These are phyloP conservation scores for Hyaena hyaena DNA, from an alignment of 2,113 vertebrate species.

Conservation along the genomic window DNA sequence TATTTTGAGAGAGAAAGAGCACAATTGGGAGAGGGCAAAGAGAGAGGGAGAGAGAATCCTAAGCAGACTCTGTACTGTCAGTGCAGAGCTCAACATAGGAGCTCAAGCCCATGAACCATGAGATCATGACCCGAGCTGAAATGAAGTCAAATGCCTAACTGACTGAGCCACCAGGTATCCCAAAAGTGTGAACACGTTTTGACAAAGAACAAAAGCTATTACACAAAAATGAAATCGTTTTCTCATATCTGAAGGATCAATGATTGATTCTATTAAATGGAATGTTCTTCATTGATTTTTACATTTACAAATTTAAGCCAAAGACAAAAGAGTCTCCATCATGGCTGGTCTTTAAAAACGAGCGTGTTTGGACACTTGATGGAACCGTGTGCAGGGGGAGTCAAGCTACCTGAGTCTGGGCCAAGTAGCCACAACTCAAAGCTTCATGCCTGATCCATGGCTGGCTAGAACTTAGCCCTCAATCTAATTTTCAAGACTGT, in stretches of 20 bases:
- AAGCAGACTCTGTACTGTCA: too few species aligned
- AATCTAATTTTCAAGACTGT: not conserved
- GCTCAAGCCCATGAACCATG: too few species aligned
- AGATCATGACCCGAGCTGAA: too few species aligned
- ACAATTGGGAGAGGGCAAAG: too few species aligned
- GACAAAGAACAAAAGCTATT: not conserved
- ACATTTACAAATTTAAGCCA: not conserved
- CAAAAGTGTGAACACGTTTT: not conserved
- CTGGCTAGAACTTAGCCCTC: not conserved
- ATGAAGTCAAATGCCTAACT: too few species aligned
- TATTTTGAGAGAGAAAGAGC: too few species aligned
- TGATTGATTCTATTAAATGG: not conserved
- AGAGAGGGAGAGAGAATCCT: too few species aligned
- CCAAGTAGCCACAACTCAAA: not conserved
- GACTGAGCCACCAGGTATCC: too few species aligned
- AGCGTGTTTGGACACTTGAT: fast-evolving
- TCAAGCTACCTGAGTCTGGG: not conserved
- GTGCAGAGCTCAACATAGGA: too few species aligned
- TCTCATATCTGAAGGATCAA: not conserved
- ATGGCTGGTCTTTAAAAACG: not conserved
- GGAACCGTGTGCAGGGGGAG: fast-evolving
- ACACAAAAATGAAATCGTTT: not conserved
- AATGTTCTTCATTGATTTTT: not conserved
- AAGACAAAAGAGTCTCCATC: not conserved
- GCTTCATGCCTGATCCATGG: not conserved